Percentiles rank a stretch among this genome's conserved stretches.
These are phyloP conservation scores for Aviceda subcristata DNA, from an alignment of 2,113 vertebrate species.

Conservation along the genomic window DNA sequence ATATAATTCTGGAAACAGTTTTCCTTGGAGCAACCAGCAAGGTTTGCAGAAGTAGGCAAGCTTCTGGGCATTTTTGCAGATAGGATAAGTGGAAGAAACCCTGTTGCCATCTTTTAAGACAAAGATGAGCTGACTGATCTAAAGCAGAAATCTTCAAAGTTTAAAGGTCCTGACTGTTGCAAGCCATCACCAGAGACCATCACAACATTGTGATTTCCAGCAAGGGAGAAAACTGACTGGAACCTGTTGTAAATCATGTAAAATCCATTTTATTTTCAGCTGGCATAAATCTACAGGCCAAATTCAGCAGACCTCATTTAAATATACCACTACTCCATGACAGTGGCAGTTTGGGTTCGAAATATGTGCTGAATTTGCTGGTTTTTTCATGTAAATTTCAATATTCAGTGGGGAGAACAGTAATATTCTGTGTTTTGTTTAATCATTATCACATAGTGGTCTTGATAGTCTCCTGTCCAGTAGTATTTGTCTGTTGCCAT, in stretches of 20 bases:
- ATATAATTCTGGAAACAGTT: not conserved
- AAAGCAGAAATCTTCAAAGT: not conserved
- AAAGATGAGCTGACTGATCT: not conserved
- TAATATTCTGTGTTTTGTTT: not conserved
- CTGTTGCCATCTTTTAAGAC: not conserved
- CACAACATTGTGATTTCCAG: not conserved
- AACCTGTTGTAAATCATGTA: not conserved
- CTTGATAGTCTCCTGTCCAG: not conserved
- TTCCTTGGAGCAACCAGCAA: not conserved
- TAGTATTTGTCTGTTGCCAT: not conserved
- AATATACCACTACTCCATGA: not conserved
- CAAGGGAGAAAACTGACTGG: not conserved
- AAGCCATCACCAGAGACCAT: not conserved
- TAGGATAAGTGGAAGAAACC: not conserved
- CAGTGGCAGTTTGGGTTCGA: not conserved
- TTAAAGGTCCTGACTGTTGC: not conserved
- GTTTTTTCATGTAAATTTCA: not conserved
- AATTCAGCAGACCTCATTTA: not conserved
- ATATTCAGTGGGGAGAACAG: not conserved
- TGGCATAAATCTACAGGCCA: not conserved
- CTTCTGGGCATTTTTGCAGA: not conserved
- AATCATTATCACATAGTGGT: not conserved
- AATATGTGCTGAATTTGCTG: not conserved
- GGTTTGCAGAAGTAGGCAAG: not conserved
- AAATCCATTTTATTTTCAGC: not conserved